Evolutionary conservation across 2,113 vertebrate species (phyloP), one percentile per base, ranked within the genome.

Genomic region (Nycticebus coucang): DNA sequence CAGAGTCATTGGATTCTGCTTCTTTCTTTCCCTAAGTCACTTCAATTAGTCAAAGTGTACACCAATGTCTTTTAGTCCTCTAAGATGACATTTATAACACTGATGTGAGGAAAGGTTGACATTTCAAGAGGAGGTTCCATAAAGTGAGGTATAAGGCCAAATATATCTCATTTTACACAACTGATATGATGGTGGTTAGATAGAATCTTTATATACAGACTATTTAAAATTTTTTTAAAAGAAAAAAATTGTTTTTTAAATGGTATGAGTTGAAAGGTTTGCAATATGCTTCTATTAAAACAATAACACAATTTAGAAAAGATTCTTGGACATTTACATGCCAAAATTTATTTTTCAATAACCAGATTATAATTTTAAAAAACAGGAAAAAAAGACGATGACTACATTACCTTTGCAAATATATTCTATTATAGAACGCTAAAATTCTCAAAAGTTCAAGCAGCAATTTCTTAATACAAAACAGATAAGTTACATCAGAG

Each of bases 361-460:
- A 89, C 7, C 19, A 93, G 66, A 80, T 41, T 81, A 37, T 19
- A 96, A 64, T 66, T 71, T 96, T 78, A 85, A 33, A 95, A 95
- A 53, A 28, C 14, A 85, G n/a, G 45, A 28, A 55, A 82, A 82
- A 68, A 91, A 87, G 78, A 86, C 24, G 81, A 35, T 55, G 24
- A 37, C 26, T 66, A 53, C 7, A 35, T 75, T 72, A 37, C 59
- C 87, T 83, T 92, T 78, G 1, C n/a, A 94, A 84, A 57, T 66
- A 82, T 64, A 81, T 45, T 75, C 75, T 74, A 22, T 19, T 83
- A 84, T 2, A 87, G 57, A 33, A 93, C n/a, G 50, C 7, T 53
- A 53, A 87, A 87, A 79, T 79, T 91, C 55, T 35, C 30, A 81
- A 77, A 35, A 81, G 30, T 87, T 92, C 77, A 30, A 91, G 45